Conservation (phyloP, 2,888 invertebrate species). For the Sturmia bella region DNA sequence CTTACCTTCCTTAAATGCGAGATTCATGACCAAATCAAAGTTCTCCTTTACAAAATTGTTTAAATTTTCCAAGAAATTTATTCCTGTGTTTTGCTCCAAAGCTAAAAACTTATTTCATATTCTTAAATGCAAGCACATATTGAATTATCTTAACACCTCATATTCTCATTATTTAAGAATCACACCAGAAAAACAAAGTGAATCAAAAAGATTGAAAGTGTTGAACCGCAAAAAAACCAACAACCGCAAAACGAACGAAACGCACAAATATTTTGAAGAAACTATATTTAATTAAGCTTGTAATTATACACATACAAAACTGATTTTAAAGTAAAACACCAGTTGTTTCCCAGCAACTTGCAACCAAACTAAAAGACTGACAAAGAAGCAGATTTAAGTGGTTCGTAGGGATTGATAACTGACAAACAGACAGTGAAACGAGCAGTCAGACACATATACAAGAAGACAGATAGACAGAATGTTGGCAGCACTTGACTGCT, state of each 20-base stretch:
- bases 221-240: constrained; percentile 12
- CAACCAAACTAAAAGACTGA: background rate
- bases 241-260: constrained; percentile 12
- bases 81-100: too few species aligned
- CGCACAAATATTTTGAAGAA: constrained; percentile 22
- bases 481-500: constrained; percentile 15
- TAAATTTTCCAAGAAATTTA: too few species aligned
- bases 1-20: too few species aligned
- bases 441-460: background rate
- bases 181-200: background rate
- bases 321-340: constrained; percentile 39
- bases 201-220: background rate
- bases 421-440: background rate
- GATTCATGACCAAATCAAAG: too few species aligned
- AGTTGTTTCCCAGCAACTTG: background rate
- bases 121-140: too few species aligned
- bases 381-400: background rate
- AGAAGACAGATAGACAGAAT: constrained; percentile 3
- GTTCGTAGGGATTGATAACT: background rate
- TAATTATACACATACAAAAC: constrained; percentile 52
- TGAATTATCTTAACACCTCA: too few species aligned
- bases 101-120: too few species aligned
- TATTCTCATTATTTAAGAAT: too few species aligned
- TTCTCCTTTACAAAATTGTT: too few species aligned
- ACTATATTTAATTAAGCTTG: constrained; percentile 56